Conservation (phyloP, 1,140 invertebrate species). For the Tetranychus urticae region DNA sequence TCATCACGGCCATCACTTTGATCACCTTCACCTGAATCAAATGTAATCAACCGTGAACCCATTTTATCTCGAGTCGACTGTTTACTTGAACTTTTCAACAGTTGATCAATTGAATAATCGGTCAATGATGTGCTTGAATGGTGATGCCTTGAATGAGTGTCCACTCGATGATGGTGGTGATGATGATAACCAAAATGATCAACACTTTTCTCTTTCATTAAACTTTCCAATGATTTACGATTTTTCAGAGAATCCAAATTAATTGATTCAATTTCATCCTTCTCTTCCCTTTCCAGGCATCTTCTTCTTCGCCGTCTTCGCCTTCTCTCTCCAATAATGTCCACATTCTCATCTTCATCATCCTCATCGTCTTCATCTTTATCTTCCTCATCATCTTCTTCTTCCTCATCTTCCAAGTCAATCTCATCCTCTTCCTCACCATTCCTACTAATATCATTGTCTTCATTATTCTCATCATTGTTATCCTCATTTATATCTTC, state of each 20-base stretch:
- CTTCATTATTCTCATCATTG: too few relatives aligned
- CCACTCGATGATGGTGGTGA: not conserved
- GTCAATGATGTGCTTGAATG: not conserved
- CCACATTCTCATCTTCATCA: not conserved
- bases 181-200: too few relatives aligned
- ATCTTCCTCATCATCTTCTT: not conserved
- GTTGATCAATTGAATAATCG: not conserved
- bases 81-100: not conserved
- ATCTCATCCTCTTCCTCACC: not conserved
- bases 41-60: too few relatives aligned
- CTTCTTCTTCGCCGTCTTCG: too few relatives aligned
- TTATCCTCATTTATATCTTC: too few relatives aligned
- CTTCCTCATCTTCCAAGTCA: not conserved
- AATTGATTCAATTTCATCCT: too few relatives aligned
- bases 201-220: too few relatives aligned
- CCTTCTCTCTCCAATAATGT: too few relatives aligned
- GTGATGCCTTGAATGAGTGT: not conserved
- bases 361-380: not conserved
- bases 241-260: too few relatives aligned
- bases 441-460: too few relatives aligned
- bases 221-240: too few relatives aligned
- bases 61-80: not conserved
- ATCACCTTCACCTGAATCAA: not conserved
- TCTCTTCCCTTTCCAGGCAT: too few relatives aligned
- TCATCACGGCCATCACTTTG: not conserved